Evolutionary conservation across 1,140 invertebrate species (phyloP), one percentile per base, ranked within the genome.

Genomic region (Chrysomallon squamiferum): DNA sequence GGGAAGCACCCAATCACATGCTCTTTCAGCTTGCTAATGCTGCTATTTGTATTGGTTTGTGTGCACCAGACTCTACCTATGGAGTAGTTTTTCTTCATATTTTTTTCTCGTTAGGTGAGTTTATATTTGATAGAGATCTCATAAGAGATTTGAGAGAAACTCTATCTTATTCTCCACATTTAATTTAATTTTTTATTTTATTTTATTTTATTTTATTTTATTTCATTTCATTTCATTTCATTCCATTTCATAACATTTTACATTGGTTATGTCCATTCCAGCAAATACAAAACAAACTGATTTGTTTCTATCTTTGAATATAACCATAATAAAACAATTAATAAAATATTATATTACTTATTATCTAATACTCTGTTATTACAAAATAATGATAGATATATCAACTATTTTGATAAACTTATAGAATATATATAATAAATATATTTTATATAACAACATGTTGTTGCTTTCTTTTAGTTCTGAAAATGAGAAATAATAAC

Each of bases 11-110:
- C 15, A 91, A 92, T 80, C 91, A 93, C 84, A 86, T 91, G 43
- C 79, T 92, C 57, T 92, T 90, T 75, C 89, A 95, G 88, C 74
- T 93, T 62, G 92, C 92, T 2, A 93, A 94, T 84, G 87, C 90
- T 60, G 90, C 91, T 68, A 92, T 94, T 74, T 88, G 91, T 3
- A 82, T 92, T 18, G 91, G 91, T 2, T 93, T 92, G 71, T 88
- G 91, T n/a, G 90, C 92, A 29, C 91, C 92, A 15, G 91, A 90
- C 71, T 91, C 90, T 0, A 91, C 89, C 72, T 91, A 90, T 77
- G 93, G 93, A 2, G 90, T 93, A 66, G 85, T 95, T 0, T 92
- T 93, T 83, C 92, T 93, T 90, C 93, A 94, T 77, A 89, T 88
- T 1, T 89, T 91, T 66, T 86, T 93, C 65, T 92, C 93, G 60